Percentiles rank a stretch among this genome's conserved stretches.
These are phyloP conservation scores for Apodemus agrarius DNA, from an alignment of 2,797 vertebrate genomes.

Conservation along the genomic window DNA sequence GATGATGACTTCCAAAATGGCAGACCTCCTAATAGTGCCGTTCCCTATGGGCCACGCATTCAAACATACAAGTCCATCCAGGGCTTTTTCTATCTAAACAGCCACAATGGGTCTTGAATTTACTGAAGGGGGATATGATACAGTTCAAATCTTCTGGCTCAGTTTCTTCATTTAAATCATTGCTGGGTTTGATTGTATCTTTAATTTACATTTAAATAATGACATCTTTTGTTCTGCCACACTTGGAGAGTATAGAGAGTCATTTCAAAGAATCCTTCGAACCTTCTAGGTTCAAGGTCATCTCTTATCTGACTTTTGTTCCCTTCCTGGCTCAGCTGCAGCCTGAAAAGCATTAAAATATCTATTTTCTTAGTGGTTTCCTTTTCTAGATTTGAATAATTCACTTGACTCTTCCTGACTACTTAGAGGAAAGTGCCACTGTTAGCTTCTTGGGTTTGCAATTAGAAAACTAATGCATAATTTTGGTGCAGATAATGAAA, in stretches of 20 bases:
- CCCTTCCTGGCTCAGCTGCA: conserved; percentile 40
- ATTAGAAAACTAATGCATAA: conserved; percentile 32
- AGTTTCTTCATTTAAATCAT: not conserved
- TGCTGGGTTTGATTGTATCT: too few relatives aligned
- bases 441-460: conserved; percentile 66
- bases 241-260: not conserved
- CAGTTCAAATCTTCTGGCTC: not conserved
- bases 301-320: conserved; percentile 59
- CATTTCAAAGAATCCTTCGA: not conserved
- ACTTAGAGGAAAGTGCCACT: conserved; percentile 52
- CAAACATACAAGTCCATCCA: not conserved
- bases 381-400: conserved; percentile 77
- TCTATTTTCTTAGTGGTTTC: conserved; percentile 75
- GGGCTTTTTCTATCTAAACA: not conserved
- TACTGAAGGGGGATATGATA: too few relatives aligned
- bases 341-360: conserved; percentile 74
- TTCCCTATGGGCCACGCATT: not conserved
- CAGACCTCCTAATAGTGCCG: not conserved
- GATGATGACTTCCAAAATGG: not conserved
- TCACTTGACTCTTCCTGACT: conserved; percentile 63
- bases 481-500: conserved; percentile 6
- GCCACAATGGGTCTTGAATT: not conserved
- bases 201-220: not conserved
- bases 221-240: not conserved
- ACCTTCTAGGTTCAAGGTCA: conserved; percentile 65